Percentiles rank a stretch among this genome's conserved stretches.
phyloP scores from a whole-genome alignment of 2,113 vertebrate species.

The Potamarius usumacintae region DNA sequence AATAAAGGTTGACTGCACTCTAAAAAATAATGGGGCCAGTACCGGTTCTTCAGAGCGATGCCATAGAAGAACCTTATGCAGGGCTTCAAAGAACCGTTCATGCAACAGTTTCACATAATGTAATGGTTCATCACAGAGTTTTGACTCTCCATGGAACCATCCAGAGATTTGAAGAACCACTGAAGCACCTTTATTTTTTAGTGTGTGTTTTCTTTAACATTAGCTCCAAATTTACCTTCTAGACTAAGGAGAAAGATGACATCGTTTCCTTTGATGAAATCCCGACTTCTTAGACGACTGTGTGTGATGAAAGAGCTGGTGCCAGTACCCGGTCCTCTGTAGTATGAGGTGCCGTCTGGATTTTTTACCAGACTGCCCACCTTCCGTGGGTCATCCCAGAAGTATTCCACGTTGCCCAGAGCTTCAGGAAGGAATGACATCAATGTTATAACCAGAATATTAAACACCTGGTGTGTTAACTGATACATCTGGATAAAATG shows the following conservation, averaged over 20 bases:
- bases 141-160: no score
- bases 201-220: background rate
- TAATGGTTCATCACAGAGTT: no score
- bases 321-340: constrained; percentile 71
- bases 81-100: no score
- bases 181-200: no score
- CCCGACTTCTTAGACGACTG: constrained; percentile 73
- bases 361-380: constrained; percentile 70
- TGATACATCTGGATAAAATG: background rate
- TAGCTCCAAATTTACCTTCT: constrained; percentile 71
- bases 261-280: constrained; percentile 82
- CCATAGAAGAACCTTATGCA: no score
- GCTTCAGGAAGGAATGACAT: constrained; percentile 47
- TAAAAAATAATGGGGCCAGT: no score
- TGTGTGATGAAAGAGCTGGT: constrained; percentile 76
- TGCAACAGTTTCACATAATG: no score
- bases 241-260: constrained; percentile 79
- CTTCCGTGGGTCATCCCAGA: constrained; percentile 82
- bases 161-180: no score
- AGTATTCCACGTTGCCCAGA: constrained; percentile 49
- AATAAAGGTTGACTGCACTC: no score
- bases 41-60: no score
- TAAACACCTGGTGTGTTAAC: background rate
- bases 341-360: constrained; percentile 77
- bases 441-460: background rate